Percentiles rank a stretch among this genome's conserved stretches.
These are phyloP conservation scores for Salpingus planirostris DNA, from an alignment of 2,888 invertebrate species.

Conservation along the genomic window DNA sequence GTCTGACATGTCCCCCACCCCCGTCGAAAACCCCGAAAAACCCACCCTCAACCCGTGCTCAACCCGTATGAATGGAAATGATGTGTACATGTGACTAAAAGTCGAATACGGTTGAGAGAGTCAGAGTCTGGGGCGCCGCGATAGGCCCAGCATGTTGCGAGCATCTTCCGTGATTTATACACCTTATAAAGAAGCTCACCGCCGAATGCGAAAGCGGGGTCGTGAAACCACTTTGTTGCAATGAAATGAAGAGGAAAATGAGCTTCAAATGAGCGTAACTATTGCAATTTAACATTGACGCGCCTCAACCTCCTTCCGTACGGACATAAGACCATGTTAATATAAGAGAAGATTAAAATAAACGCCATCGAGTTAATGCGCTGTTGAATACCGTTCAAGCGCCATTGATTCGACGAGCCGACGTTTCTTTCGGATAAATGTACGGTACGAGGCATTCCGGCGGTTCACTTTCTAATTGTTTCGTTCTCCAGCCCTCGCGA, in stretches of 20 bases:
- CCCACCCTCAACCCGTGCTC: too few species aligned
- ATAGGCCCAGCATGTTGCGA: constrained; percentile 13
- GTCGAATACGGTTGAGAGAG: constrained; percentile 5
- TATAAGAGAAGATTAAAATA: constrained; percentile 15
- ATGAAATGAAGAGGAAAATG: constrained; percentile 42
- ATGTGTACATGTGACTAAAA: constrained; percentile 12
- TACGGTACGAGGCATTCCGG: background rate
- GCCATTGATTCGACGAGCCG: constrained; percentile 19
- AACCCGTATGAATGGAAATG: constrained; percentile 7
- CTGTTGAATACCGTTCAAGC: constrained; percentile 19
- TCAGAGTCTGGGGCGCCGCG: constrained; percentile 1
- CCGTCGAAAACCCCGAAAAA: constrained; percentile 6
- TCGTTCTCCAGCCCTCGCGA: too few species aligned
- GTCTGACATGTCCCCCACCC: too few species aligned
- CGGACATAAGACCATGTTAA: constrained; percentile 25
- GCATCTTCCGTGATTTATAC: constrained; percentile 36
- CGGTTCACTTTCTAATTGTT: too few species aligned
- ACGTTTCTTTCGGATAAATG: constrained; percentile 2
- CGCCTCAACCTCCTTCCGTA: constrained; percentile 14
- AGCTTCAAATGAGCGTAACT: constrained; percentile 37
- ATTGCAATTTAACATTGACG: constrained; percentile 34
- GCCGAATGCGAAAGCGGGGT: constrained; percentile 34
- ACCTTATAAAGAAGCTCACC: constrained; percentile 39
- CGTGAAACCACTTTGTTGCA: constrained; percentile 39
- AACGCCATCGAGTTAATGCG: constrained; percentile 15